These are phyloP conservation scores for Gasteruption jaculator DNA, from an alignment of 2,888 invertebrate species.

Conservation along the genomic window DNA sequence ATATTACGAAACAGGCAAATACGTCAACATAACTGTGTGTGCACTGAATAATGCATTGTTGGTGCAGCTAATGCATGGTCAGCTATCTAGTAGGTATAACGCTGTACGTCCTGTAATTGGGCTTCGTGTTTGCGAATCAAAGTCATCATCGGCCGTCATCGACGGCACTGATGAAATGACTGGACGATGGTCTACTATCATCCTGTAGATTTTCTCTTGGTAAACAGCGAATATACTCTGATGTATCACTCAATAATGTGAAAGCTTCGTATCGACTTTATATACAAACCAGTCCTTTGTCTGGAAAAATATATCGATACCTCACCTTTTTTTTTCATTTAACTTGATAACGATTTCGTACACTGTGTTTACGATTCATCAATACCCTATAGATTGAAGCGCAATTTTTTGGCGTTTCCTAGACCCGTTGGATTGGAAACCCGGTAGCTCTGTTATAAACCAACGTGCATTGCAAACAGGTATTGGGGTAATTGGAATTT, in stretches of 20 bases:
- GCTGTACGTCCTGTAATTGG: conserved; percentile 44
- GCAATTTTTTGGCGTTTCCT: no score
- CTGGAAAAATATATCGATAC: no score
- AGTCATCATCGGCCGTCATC: conserved; percentile 48
- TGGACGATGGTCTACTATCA: conserved; percentile 25
- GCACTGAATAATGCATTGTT: conserved; percentile 52
- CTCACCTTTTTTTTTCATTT: no score
- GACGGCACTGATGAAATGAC: conserved; percentile 33
- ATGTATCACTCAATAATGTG: conserved; percentile 10
- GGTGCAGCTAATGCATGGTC: conserved; percentile 52
- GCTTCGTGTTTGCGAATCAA: conserved; percentile 51
- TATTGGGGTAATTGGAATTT: no score
- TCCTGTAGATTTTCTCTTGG: conserved; percentile 9
- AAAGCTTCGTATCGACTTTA: no score
- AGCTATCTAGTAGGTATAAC: conserved; percentile 37
- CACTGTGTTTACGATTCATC: no score
- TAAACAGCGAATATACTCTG: conserved; percentile 10
- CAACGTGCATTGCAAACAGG: no score
- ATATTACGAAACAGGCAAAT: conserved; percentile 47
- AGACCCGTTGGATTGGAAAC: no score
- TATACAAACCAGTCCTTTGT: no score
- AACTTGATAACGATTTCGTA: no score
- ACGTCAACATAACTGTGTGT: conserved; percentile 40
- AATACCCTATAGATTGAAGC: no score
- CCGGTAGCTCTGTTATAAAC: no score